Conservation (phyloP, 2,113 vertebrate genomes). For the Pogona vitticeps region DNA sequence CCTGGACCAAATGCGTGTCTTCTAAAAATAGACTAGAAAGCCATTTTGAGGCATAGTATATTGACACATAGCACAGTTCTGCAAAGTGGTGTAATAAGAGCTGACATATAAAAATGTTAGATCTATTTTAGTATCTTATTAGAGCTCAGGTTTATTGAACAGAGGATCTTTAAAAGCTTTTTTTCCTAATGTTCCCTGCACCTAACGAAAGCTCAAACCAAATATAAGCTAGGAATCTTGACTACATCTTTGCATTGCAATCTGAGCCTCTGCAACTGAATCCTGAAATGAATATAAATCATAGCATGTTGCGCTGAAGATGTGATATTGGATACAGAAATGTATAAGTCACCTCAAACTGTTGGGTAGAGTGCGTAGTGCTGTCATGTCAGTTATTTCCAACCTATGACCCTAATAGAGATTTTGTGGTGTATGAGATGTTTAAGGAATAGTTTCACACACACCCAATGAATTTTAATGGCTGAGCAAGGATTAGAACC, state of each 20-base stretch:
- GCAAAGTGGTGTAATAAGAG: constrained; percentile 30
- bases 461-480: too few species aligned
- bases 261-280: constrained; percentile 9
- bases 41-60: constrained; percentile 25
- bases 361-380: neutral
- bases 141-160: constrained; percentile 29
- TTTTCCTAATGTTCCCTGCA: neutral
- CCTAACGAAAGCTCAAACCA: constrained; percentile 9
- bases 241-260: neutral
- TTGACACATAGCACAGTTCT: constrained; percentile 39
- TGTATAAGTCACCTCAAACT: neutral
- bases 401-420: too few species aligned
- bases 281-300: neutral
- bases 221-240: constrained; percentile 14
- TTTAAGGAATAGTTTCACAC: too few species aligned
- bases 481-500: too few species aligned
- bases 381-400: too few species aligned
- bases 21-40: constrained; percentile 42
- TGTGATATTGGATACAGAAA: neutral
- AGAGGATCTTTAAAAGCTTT: constrained; percentile 32
- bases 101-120: constrained; percentile 25
- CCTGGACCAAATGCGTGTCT: constrained; percentile 37
- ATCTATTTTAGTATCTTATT: constrained; percentile 37
- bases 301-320: constrained; percentile 5
- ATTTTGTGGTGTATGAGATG: too few species aligned